Conservation (phyloP, 2,113 vertebrate species). For the Clarias macrocephalus region DNA sequence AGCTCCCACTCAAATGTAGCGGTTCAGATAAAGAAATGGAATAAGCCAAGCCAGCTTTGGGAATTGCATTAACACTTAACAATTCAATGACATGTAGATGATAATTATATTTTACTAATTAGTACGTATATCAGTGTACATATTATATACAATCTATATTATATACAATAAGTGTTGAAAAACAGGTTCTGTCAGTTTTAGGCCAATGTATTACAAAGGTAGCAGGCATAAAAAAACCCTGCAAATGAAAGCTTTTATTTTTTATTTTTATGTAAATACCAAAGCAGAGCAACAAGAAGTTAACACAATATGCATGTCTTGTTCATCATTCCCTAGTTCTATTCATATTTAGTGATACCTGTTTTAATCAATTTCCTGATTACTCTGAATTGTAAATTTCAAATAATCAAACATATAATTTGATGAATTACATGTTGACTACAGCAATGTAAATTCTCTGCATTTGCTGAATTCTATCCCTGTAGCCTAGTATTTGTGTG, state of each 20-base stretch:
- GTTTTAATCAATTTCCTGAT: not conserved
- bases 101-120: not conserved
- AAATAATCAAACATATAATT: not conserved
- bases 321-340: too few species aligned
- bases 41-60: not conserved
- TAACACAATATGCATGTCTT: too few species aligned
- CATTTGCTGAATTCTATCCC: not conserved
- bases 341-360: not conserved
- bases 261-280: too few species aligned
- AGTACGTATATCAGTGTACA: too few species aligned
- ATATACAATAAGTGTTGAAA: not conserved
- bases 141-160: too few species aligned
- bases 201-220: not conserved
- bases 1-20: constrained; percentile 12
- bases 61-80: not conserved
- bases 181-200: not conserved
- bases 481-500: not conserved
- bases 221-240: not conserved
- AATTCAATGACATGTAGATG: not conserved
- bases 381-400: not conserved
- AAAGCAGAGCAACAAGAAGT: too few species aligned
- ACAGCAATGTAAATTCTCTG: not conserved
- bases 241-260: not conserved
- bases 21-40: not conserved
- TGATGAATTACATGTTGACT: not conserved